These are phyloP conservation scores for Mesochorus sp. DNA, from an alignment of 2,888 invertebrate species.

Conservation along the genomic window DNA sequence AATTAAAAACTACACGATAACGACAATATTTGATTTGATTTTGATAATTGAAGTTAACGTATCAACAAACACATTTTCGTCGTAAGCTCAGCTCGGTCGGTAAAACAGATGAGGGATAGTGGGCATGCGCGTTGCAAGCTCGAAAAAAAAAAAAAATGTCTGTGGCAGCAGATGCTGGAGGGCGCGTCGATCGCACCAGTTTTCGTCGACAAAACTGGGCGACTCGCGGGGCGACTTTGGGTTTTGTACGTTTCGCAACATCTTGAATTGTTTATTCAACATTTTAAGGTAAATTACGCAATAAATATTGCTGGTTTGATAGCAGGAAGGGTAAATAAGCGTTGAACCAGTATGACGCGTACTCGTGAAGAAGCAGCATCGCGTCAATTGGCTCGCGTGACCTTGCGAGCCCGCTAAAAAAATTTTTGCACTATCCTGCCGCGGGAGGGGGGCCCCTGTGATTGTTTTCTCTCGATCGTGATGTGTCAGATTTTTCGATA, in stretches of 20 bases:
- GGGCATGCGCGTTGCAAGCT: conserved; percentile 11
- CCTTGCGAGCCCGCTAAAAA: conserved; percentile 68
- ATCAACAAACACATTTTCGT: too few relatives aligned
- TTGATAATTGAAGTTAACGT: too few relatives aligned
- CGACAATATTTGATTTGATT: too few relatives aligned
- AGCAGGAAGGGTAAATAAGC: neutral
- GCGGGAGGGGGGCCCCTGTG: conserved; percentile 47
- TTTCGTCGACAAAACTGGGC: conserved; percentile 48
- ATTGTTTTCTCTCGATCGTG: conserved; percentile 70
- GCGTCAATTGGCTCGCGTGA: conserved; percentile 61
- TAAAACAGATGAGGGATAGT: neutral
- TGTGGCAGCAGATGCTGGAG: too few relatives aligned
- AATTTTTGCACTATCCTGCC: conserved; percentile 53
- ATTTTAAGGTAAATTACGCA: conserved; percentile 67
- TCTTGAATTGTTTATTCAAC: conserved; percentile 68
- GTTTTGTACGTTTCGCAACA: conserved; percentile 61
- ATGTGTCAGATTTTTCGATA: conserved; percentile 69
- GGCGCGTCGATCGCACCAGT: conserved; percentile 47
- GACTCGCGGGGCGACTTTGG: conserved; percentile 35
- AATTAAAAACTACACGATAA: too few relatives aligned
- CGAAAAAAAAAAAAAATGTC: too few relatives aligned
- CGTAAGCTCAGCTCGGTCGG: neutral
- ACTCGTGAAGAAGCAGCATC: conserved; percentile 35
- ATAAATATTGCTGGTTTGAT: conserved; percentile 29
- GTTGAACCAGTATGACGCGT: conserved; percentile 3